Conservation (phyloP, 2,797 vertebrate species). For the Poecilia wingei region DNA sequence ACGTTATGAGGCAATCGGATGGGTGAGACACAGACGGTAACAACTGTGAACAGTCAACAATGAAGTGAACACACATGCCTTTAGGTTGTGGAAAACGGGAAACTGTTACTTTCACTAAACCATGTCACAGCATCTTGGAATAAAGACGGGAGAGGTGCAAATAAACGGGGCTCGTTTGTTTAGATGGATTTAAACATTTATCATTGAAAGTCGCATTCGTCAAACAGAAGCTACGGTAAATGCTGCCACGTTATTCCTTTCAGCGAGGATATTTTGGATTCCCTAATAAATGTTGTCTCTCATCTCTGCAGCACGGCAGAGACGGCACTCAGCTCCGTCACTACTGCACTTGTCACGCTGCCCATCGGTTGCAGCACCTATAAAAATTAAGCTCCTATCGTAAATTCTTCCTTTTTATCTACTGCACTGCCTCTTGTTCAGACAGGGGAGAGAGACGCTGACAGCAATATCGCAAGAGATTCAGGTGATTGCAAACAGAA, state of each 20-base stretch:
- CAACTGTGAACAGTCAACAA: neutral
- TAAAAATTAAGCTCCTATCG: constrained; percentile 60
- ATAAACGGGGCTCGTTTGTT: neutral
- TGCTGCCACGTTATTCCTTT: neutral
- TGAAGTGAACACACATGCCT: neutral
- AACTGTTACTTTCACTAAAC: neutral
- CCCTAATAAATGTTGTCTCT: constrained; percentile 9
- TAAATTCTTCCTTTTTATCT: constrained; percentile 62
- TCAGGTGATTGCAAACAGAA: constrained; percentile 18
- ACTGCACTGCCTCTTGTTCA: constrained; percentile 17
- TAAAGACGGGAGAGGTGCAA: neutral
- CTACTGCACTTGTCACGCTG: constrained; percentile 37
- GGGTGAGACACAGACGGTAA: neutral
- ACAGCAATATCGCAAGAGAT: constrained; percentile 41
- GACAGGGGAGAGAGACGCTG: constrained; percentile 49
- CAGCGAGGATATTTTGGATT: constrained; percentile 9
- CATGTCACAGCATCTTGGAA: neutral
- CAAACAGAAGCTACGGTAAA: neutral
- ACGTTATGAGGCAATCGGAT: neutral
- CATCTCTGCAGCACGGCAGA: constrained; percentile 14
- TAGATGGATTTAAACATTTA: neutral
- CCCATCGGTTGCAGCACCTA: constrained; percentile 40
- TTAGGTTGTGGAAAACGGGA: neutral
- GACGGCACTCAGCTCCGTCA: constrained; percentile 37
- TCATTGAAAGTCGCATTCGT: constrained; percentile 7